Conservation (phyloP, 2,113 vertebrate species). For the Verasper variegatus region DNA sequence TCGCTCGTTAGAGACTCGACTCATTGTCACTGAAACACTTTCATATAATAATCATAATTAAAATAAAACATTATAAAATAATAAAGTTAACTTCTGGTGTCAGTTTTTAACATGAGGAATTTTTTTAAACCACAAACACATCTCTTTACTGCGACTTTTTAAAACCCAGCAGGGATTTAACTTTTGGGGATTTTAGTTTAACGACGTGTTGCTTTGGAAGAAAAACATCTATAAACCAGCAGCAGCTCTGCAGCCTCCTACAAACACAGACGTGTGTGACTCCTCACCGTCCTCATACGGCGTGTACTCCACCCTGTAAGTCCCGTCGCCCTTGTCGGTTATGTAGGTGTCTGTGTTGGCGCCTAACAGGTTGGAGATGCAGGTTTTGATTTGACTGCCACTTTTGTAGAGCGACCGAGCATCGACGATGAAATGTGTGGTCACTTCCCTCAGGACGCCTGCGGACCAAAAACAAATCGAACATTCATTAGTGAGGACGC, state of each 20-base stretch:
- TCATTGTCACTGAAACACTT: background rate
- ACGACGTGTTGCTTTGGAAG: no score
- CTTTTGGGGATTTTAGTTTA: no score
- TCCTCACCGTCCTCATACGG: constrained; percentile 89
- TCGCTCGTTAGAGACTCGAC: background rate
- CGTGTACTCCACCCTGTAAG: constrained; percentile 91
- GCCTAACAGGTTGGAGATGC: constrained; percentile 88
- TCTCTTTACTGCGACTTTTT: no score
- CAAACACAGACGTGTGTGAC: background rate
- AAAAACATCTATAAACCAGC: no score
- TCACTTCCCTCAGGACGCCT: constrained; percentile 92
- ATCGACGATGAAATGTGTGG: constrained; percentile 91
- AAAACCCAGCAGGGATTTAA: no score
- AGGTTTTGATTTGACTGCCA: constrained; percentile 82
- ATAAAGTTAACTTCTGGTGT: no score
- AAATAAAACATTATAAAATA: no score
- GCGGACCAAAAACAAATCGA: constrained; percentile 1
- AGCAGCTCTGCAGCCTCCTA: no score
- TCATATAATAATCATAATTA: no score
- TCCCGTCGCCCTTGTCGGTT: constrained; percentile 90
- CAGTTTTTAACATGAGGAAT: no score
- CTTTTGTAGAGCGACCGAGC: constrained; percentile 81
- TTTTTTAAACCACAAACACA: no score
- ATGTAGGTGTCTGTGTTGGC: constrained; percentile 86
- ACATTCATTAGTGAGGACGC: background rate